phyloP scores from a whole-genome alignment of 2,888 invertebrate genomes.

The Apamea monoglypha region DNA sequence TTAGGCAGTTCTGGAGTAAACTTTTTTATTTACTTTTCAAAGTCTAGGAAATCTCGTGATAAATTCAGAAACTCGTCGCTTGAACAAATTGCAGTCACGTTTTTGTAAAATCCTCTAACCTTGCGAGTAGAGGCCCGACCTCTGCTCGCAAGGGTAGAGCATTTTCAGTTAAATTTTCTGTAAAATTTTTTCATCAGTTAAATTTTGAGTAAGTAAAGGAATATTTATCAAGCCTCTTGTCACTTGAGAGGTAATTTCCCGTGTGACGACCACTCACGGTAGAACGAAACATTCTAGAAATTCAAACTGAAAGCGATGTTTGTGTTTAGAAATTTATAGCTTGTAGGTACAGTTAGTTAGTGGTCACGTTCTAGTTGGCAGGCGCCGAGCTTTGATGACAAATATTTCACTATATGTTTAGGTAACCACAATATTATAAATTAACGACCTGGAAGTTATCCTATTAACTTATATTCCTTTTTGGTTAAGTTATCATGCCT shows the following conservation, averaged over 20 bases:
- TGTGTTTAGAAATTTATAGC: slow-evolving; percentile 24
- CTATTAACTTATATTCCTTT: slow-evolving; percentile 2
- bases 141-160: too few relatives aligned
- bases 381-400: neutral
- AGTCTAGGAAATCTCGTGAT: slow-evolving; percentile 65
- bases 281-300: neutral
- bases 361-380: slow-evolving; percentile 17
- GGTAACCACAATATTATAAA: neutral
- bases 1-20: slow-evolving; percentile 39
- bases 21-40: slow-evolving; percentile 48
- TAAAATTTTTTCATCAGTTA: neutral
- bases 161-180: too few relatives aligned
- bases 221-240: neutral
- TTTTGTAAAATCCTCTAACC: slow-evolving; percentile 36
- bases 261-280: neutral
- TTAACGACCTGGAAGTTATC: neutral
- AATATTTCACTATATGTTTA: neutral
- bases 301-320: neutral
- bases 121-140: neutral
- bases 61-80: slow-evolving; percentile 64
- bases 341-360: slow-evolving; percentile 22
- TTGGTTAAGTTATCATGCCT: neutral
- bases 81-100: slow-evolving; percentile 66
- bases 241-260: neutral
- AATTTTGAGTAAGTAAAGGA: slow-evolving; percentile 13